Evolutionary conservation across 2,113 vertebrate species (phyloP).

Genomic region (Phodopus roborovskii): DNA sequence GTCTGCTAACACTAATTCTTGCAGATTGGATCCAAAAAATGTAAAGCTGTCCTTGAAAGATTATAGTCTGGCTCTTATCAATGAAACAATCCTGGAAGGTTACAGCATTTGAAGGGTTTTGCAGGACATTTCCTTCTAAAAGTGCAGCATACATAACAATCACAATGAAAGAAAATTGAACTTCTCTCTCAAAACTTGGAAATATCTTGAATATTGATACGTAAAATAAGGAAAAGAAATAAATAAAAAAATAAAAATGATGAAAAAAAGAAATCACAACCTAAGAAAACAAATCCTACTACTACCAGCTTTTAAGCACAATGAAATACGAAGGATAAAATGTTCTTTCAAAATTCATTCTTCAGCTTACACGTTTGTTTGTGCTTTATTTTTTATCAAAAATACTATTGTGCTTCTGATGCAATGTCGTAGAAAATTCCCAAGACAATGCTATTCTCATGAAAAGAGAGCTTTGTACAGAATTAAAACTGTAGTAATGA

Average conservation of each 20-base stretch:
- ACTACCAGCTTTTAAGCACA: background rate
- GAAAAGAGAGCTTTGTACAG: background rate
- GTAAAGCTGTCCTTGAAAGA: background rate
- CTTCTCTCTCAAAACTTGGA: background rate
- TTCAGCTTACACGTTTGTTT: background rate
- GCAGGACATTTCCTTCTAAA: background rate
- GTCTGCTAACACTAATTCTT: background rate
- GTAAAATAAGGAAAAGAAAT: too few relatives aligned
- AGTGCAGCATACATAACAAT: background rate
- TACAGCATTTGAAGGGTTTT: background rate
- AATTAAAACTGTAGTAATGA: background rate
- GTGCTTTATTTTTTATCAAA: background rate
- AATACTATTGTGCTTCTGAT: background rate
- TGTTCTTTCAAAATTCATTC: background rate
- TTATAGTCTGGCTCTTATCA: too few relatives aligned
- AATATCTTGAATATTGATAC: background rate
- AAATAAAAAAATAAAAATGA: too few relatives aligned
- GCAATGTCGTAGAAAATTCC: background rate
- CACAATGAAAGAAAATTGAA: background rate
- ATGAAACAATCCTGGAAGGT: background rate
- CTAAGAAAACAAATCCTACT: background rate
- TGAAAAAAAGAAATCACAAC: background rate
- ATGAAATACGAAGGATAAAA: background rate
- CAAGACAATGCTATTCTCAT: background rate
- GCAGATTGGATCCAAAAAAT: background rate